A percentile compares a stretch with the other conserved stretches of the same genome.
These are phyloP conservation scores for Stegastes partitus DNA, from an alignment of 2,113 vertebrate species.

Conservation along the genomic window DNA sequence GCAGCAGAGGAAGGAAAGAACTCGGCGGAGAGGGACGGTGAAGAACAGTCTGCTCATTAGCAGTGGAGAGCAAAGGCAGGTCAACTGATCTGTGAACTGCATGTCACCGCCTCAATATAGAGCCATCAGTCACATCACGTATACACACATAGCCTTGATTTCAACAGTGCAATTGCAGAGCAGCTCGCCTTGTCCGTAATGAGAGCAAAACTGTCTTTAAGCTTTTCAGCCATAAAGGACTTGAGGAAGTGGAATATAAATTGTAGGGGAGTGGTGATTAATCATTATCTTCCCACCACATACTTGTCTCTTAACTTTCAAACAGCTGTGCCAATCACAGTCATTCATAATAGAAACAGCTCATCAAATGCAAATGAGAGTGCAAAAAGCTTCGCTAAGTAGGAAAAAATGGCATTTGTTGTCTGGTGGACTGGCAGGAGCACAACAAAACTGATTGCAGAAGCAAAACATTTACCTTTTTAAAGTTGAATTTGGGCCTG, in stretches of 20 bases:
- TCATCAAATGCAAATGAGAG: conserved; percentile 24
- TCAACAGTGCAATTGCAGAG: neutral
- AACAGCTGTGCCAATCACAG: conserved; percentile 36
- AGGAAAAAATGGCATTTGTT: neutral
- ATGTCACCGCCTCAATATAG: conserved; percentile 59
- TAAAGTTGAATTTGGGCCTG: neutral
- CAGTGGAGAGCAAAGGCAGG: conserved; percentile 41
- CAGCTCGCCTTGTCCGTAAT: neutral
- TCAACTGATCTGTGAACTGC: conserved; percentile 67
- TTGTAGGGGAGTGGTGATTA: conserved; percentile 7
- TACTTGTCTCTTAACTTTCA: conserved; percentile 7
- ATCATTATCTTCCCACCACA: conserved; percentile 17
- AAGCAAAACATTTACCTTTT: neutral
- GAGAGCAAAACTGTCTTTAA: neutral
- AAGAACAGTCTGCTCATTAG: conserved; percentile 66
- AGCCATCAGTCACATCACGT: conserved; percentile 57
- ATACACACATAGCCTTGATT: neutral
- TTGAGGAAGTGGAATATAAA: neutral
- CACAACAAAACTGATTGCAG: neutral
- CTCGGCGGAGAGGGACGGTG: neutral
- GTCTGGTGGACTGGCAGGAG: neutral
- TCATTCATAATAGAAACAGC: neutral
- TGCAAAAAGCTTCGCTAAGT: neutral
- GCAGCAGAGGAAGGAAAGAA: conserved; percentile 3
- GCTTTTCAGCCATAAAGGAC: neutral